These are phyloP conservation scores for Orius insidiosus DNA, from an alignment of 1,140 invertebrate genomes.

Conservation along the genomic window DNA sequence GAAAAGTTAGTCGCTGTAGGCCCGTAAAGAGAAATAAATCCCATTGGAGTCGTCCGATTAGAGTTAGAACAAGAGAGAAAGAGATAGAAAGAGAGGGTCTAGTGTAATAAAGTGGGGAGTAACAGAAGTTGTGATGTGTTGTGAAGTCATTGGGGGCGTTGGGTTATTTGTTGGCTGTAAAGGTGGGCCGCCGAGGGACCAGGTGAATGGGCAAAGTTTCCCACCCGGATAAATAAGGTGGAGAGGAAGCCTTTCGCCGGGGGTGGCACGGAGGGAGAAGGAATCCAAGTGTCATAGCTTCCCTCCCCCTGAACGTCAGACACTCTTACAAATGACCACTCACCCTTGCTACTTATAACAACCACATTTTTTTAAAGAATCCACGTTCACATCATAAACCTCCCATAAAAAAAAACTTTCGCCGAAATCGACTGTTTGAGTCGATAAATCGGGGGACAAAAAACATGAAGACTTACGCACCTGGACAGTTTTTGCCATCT, in stretches of 20 bases:
- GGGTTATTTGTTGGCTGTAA: constrained; percentile 11
- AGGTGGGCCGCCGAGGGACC: constrained; percentile 6
- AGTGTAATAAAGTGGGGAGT: constrained; percentile 11
- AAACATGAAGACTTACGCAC: too few relatives aligned
- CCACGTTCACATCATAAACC: too few relatives aligned
- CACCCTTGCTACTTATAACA: too few relatives aligned
- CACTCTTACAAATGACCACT: constrained; percentile 7
- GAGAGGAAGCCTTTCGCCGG: too few relatives aligned
- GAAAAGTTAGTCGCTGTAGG: neutral
- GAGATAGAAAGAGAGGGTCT: too few relatives aligned
- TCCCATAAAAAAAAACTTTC: too few relatives aligned
- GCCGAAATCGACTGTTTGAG: too few relatives aligned
- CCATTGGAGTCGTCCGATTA: constrained; percentile 11
- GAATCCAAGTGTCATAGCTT: constrained; percentile 8
- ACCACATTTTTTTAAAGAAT: too few relatives aligned
- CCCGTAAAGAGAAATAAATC: constrained; percentile 8
- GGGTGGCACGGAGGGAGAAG: too few relatives aligned
- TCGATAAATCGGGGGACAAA: too few relatives aligned
- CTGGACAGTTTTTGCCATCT: neutral
- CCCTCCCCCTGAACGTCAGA: constrained; percentile 3
- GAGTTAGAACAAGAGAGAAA: constrained; percentile 5
- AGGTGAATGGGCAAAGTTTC: constrained; percentile 11
- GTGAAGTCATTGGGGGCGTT: constrained; percentile 8
- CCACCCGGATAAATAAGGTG: constrained; percentile 2
- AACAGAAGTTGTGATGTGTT: constrained; percentile 11